Conservation (phyloP, 2,113 vertebrate species). For the Paracanthobrama guichenoti region DNA sequence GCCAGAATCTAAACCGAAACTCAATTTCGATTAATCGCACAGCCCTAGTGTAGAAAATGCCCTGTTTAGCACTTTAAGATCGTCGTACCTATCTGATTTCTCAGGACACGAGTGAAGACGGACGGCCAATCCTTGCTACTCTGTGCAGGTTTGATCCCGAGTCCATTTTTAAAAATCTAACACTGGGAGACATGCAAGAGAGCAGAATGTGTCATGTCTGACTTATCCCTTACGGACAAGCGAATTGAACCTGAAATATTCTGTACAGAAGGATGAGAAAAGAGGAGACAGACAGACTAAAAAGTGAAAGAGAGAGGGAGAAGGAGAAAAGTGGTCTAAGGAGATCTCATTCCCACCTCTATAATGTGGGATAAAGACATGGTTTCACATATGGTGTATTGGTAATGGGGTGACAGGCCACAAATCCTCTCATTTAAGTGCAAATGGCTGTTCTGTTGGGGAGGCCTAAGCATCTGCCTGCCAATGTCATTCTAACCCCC, state of each 20-base stretch:
- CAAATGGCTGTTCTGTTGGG: conserved; percentile 85
- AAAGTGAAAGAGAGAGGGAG: conserved; percentile 5
- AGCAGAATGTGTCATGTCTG: conserved; percentile 56
- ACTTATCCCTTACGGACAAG: conserved; percentile 44
- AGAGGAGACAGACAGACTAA: neutral
- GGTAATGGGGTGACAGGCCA: conserved; percentile 87
- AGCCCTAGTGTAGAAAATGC: neutral
- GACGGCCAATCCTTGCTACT: neutral
- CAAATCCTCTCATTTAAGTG: conserved; percentile 96
- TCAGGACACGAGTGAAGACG: neutral
- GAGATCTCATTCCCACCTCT: conserved; percentile 87
- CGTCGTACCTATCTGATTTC: neutral
- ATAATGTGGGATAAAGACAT: conserved; percentile 90
- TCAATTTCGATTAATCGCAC: no score
- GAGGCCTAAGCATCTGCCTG: conserved; percentile 69
- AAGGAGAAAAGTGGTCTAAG: conserved; percentile 84
- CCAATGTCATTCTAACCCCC: conserved; percentile 69
- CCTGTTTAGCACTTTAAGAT: neutral
- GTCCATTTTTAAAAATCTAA: conserved; percentile 55
- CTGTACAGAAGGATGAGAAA: neutral
- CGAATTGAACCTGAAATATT: conserved; percentile 43
- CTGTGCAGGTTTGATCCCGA: conserved; percentile 2
- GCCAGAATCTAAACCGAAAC: no score
- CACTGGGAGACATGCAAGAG: conserved; percentile 51
- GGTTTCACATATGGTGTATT: conserved; percentile 91